Evolutionary conservation across 2,113 vertebrate genomes (phyloP).

Genomic region (Brevimyrus niger): DNA sequence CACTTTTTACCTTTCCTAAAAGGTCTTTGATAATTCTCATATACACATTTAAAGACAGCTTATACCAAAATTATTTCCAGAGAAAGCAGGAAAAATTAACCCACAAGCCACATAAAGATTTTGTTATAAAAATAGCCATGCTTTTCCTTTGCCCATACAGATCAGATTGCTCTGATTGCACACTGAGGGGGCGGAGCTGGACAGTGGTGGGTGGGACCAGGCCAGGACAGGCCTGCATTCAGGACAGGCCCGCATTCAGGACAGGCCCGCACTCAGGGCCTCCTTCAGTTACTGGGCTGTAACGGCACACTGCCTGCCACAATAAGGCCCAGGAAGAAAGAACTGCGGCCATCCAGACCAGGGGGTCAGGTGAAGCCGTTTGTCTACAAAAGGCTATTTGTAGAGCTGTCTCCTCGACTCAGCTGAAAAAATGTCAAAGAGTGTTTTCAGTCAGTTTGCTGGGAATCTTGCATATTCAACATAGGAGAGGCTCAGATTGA

Average conservation of each 20-base stretch:
- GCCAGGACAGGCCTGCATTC: constrained; percentile 34
- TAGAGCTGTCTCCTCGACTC: not conserved
- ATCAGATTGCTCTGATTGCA: not conserved
- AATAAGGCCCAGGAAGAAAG: constrained; percentile 11
- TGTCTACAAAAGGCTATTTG: not conserved
- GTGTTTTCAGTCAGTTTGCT: not conserved
- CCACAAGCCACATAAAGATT: not conserved
- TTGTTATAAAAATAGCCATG: not conserved
- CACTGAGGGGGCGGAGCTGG: not conserved
- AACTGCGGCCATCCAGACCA: not conserved
- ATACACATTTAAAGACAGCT: not conserved
- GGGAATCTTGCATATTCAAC: not conserved
- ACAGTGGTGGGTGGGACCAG: not conserved
- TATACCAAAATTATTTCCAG: not conserved
- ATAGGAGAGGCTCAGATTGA: not conserved
- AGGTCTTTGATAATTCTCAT: not conserved
- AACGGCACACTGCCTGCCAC: constrained; percentile 37
- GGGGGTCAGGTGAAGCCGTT: constrained; percentile 30
- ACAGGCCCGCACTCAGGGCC: constrained; percentile 37
- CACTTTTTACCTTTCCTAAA: not conserved
- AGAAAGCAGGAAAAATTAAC: not conserved
- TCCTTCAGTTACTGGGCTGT: constrained; percentile 41
- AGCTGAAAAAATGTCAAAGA: not conserved
- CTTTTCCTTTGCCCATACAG: not conserved
- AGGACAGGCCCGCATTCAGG: constrained; percentile 12